A percentile compares a stretch with the other conserved stretches of the same genome.
Conservation (phyloP, 2,113 vertebrate genomes). For the Cyphomyrus plagiostoma region DNA sequence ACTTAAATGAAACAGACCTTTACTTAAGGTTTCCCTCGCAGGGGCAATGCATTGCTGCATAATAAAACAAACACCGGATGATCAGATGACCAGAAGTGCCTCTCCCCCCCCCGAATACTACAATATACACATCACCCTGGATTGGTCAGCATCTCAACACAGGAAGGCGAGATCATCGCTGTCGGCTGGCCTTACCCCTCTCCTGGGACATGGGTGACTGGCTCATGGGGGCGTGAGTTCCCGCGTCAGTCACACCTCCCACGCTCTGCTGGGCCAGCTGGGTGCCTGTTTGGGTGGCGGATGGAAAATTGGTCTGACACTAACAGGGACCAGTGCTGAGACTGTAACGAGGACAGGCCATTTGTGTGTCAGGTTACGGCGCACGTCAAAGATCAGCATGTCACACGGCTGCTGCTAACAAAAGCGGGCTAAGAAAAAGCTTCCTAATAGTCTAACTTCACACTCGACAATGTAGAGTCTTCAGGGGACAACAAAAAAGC, state of each 20-base stretch:
- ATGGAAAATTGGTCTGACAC: not conserved
- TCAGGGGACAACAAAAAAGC: not conserved
- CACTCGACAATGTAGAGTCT: not conserved
- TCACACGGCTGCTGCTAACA: not conserved
- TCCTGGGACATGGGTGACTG: constrained; percentile 91
- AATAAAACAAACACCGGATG: not conserved
- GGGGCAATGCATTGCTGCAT: not conserved
- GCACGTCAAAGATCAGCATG: not conserved
- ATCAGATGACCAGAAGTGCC: not conserved
- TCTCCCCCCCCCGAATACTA: not conserved
- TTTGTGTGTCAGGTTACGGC: not conserved
- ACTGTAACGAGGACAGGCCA: not conserved
- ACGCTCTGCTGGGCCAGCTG: constrained; percentile 77
- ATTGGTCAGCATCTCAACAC: not conserved
- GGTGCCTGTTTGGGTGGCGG: constrained; percentile 61
- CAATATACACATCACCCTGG: not conserved
- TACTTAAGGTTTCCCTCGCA: not conserved
- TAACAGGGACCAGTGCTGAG: not conserved
- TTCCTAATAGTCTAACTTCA: not conserved
- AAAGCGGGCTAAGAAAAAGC: not conserved
- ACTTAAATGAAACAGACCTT: not conserved
- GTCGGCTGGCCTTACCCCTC: constrained; percentile 62
- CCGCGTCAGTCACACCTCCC: constrained; percentile 80
- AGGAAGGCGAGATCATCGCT: not conserved
- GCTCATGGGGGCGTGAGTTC: constrained; percentile 75